Conservation (phyloP, 2,888 invertebrate species). For the Cryptocephalus primarius region DNA sequence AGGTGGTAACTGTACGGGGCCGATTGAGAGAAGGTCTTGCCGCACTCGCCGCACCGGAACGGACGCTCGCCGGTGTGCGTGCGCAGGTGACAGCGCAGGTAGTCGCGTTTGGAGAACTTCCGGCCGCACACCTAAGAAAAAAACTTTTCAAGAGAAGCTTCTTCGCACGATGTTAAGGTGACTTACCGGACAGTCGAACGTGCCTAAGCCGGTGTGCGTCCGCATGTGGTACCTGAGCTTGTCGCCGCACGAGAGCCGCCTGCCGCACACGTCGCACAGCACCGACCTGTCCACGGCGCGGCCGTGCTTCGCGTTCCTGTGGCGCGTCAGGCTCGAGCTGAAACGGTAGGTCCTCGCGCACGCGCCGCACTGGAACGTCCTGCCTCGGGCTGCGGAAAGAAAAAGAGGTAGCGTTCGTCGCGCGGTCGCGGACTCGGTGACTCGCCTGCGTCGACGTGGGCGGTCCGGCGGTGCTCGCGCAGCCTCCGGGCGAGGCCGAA, state of each 20-base stretch:
- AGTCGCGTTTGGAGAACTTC: constrained; percentile 38
- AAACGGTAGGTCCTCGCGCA: constrained; percentile 36
- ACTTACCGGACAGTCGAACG: constrained; percentile 17
- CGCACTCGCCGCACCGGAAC: constrained; percentile 26
- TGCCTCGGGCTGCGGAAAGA: constrained; percentile 9
- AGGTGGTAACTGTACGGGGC: constrained; percentile 49
- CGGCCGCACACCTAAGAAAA: constrained; percentile 32
- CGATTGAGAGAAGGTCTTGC: constrained; percentile 42
- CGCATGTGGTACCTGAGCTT: constrained; percentile 23
- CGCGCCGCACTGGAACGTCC: constrained; percentile 33
- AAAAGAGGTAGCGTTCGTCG: no score
- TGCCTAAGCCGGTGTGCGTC: constrained; percentile 25
- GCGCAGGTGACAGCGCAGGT: constrained; percentile 28
- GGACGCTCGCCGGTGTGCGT: constrained; percentile 32
- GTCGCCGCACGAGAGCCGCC: constrained; percentile 7
- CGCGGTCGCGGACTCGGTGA: no score
- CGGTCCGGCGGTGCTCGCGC: constrained; percentile 35
- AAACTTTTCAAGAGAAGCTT: no score
- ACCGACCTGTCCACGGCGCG: constrained; percentile 13
- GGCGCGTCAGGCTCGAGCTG: constrained; percentile 28
- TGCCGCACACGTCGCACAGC: constrained; percentile 22
- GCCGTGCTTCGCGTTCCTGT: constrained; percentile 27
- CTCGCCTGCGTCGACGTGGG: constrained; percentile 35
- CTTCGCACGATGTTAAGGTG: no score
- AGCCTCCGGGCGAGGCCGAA: constrained; percentile 40